These are phyloP conservation scores for Anoplolepis gracilipes DNA, from an alignment of 1,140 invertebrate genomes.

Conservation along the genomic window DNA sequence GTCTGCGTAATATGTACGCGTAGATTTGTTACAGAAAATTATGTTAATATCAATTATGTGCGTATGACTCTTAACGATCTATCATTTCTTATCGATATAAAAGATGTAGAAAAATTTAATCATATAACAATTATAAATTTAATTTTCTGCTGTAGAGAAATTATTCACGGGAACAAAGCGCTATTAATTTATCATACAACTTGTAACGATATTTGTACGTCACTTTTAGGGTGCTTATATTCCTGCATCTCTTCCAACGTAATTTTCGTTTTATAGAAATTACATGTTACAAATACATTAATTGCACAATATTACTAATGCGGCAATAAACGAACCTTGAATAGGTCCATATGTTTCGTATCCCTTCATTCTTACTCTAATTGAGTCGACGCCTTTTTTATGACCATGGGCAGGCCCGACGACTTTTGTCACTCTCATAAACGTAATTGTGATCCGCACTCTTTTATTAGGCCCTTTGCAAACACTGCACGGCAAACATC, in stretches of 20 bases:
- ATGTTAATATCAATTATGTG: slow-evolving; percentile 31
- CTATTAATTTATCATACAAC: background rate
- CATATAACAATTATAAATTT: background rate
- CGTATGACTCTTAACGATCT: background rate
- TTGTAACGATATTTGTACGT: background rate
- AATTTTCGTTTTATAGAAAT: background rate
- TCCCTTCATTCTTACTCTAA: slow-evolving; percentile 5
- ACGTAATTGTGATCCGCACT: slow-evolving; percentile 22
- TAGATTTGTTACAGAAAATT: slow-evolving; percentile 20
- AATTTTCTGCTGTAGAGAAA: background rate
- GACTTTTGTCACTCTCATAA: slow-evolving; percentile 25
- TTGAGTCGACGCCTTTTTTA: slow-evolving; percentile 5
- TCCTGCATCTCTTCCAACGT: background rate
- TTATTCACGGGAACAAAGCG: background rate
- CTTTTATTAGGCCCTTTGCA: slow-evolving; percentile 16
- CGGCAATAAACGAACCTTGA: background rate
- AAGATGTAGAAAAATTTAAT: background rate
- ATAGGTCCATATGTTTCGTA: background rate
- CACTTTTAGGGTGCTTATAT: background rate
- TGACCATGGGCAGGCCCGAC: background rate
- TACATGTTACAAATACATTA: background rate
- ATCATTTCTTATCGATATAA: background rate
- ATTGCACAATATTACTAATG: slow-evolving; percentile 10
- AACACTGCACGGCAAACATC: slow-evolving; percentile 27
- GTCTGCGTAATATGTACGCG: background rate